phyloP scores from a whole-genome alignment of 2,797 vertebrate genomes.

The Helarctos malayanus region DNA sequence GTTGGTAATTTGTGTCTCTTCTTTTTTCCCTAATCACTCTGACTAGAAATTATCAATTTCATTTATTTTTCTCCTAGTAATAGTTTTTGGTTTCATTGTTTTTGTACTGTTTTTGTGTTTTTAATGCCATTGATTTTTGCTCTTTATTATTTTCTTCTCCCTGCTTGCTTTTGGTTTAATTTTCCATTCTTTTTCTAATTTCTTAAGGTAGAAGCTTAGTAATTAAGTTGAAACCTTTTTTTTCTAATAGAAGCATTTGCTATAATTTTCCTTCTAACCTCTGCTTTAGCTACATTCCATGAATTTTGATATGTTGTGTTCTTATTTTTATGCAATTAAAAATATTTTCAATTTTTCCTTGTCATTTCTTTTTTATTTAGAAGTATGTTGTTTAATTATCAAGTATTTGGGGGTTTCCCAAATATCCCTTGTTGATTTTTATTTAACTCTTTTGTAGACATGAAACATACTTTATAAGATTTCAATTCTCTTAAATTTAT shows the following conservation, averaged over 20 bases:
- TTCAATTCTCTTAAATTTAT: neutral
- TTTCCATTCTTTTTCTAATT: neutral
- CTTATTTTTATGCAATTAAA: conserved; percentile 3
- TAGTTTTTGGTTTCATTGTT: neutral
- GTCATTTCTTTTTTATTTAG: conserved; percentile 36
- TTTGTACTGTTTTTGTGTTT: neutral
- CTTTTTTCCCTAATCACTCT: neutral
- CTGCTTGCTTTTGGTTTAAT: neutral
- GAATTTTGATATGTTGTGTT: neutral
- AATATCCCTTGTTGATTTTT: neutral
- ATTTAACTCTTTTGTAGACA: neutral
- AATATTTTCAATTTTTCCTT: neutral
- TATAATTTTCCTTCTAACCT: neutral
- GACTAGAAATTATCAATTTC: neutral
- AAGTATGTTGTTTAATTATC: neutral
- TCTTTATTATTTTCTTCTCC: neutral
- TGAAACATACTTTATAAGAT: neutral
- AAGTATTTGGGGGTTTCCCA: neutral
- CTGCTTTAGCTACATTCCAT: neutral
- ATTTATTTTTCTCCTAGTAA: conserved; percentile 16
- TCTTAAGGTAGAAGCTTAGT: neutral
- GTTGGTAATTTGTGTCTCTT: neutral
- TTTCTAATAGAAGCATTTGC: neutral
- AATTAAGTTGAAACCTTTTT: neutral
- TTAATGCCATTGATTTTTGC: neutral